phyloP scores from a whole-genome alignment of 1,140 invertebrate species.

The Drosophila nigrodunni region DNA sequence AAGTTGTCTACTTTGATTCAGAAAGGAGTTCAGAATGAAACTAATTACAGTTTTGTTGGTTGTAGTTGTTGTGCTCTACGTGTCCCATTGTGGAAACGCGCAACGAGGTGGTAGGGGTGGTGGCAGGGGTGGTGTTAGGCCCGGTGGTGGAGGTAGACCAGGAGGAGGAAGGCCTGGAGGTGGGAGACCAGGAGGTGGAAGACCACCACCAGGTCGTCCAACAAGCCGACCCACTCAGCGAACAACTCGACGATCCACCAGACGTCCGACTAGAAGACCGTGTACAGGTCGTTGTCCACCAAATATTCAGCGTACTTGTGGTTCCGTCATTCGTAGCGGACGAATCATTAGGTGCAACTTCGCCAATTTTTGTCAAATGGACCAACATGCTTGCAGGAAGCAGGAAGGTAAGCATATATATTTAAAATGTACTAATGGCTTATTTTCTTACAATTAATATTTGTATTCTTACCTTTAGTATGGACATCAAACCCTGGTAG shows the following conservation, averaged over 20 bases:
- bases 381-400: not conserved
- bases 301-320: conserved; percentile 1
- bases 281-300: not conserved
- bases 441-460: too few relatives aligned
- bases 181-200: too few relatives aligned
- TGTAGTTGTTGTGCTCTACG: too few relatives aligned
- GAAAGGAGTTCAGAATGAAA: too few relatives aligned
- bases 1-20: not conserved
- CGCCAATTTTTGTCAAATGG: not conserved
- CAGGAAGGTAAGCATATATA: not conserved
- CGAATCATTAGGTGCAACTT: conserved; percentile 2
- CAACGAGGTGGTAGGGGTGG: not conserved
- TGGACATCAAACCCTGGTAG: not conserved
- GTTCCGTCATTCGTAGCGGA: not conserved
- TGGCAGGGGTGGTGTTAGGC: not conserved
- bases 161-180: too few relatives aligned
- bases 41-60: too few relatives aligned
- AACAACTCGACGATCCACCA: too few relatives aligned
- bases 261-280: not conserved
- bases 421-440: too few relatives aligned
- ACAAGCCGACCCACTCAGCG: too few relatives aligned
- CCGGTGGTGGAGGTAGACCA: not conserved
- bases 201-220: too few relatives aligned
- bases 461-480: not conserved
- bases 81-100: too few relatives aligned